These are phyloP conservation scores for Sebastes minor DNA, from an alignment of 2,797 vertebrate genomes.

Conservation along the genomic window DNA sequence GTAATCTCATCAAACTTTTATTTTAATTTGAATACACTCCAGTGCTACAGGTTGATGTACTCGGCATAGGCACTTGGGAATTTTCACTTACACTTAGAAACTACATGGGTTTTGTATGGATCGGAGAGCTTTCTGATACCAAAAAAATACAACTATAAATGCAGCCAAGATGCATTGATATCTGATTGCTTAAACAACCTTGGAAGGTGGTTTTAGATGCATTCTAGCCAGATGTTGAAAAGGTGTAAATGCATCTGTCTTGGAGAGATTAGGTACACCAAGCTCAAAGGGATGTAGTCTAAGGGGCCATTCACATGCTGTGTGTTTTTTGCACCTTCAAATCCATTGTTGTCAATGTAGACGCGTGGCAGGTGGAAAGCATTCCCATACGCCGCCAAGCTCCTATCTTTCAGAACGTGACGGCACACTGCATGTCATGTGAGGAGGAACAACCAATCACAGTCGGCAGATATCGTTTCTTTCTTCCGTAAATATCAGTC, in stretches of 20 bases:
- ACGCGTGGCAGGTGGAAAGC: too few relatives aligned
- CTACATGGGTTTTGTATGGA: neutral
- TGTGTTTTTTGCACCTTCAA: neutral
- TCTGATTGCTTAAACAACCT: neutral
- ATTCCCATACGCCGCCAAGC: neutral
- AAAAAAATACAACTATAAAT: neutral
- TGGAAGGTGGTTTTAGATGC: neutral
- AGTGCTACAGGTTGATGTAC: neutral
- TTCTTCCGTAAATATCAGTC: neutral
- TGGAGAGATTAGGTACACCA: neutral
- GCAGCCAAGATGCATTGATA: neutral
- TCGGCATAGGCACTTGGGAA: neutral
- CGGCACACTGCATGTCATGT: neutral
- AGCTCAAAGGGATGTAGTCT: neutral
- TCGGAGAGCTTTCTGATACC: neutral
- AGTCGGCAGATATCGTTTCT: neutral
- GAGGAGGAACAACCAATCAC: neutral
- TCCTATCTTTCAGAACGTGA: too few relatives aligned
- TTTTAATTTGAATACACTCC: neutral
- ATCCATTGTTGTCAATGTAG: neutral
- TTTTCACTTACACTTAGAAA: neutral
- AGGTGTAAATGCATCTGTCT: neutral
- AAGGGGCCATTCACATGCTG: neutral
- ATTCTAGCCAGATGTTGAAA: neutral
- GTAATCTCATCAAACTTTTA: slow-evolving; percentile 10